Conservation (phyloP, 1,140 invertebrate genomes). For the Metaphire vulgaris region DNA sequence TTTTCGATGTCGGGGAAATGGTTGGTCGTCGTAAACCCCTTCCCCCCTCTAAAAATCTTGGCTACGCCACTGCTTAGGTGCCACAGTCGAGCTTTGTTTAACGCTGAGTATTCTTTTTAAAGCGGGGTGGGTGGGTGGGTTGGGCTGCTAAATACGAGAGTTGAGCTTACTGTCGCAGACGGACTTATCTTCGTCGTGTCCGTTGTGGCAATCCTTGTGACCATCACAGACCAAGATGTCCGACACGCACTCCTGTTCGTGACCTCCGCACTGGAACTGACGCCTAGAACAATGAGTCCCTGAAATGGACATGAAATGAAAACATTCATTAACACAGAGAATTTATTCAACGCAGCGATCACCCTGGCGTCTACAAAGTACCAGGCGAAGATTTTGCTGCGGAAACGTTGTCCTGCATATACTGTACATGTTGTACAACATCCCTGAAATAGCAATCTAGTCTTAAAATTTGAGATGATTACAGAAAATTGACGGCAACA, state of each 20-base stretch:
- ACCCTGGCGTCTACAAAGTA: background rate
- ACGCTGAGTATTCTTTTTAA: no score
- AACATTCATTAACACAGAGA: background rate
- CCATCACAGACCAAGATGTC: conserved; percentile 2
- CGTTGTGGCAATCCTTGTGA: background rate
- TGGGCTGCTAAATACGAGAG: no score
- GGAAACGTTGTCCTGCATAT: background rate
- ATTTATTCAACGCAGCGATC: no score
- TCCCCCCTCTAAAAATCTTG: no score
- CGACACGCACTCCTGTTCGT: background rate
- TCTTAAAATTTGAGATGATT: no score
- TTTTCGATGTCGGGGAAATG: no score
- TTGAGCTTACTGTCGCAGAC: conserved; percentile 17
- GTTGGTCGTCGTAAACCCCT: no score
- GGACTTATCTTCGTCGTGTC: conserved; percentile 3
- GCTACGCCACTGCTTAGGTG: no score
- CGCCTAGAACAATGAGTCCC: background rate
- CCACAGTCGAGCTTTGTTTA: no score
- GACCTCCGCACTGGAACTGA: conserved; percentile 6
- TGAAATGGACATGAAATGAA: background rate
- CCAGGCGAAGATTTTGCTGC: background rate
- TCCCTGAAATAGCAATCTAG: no score
- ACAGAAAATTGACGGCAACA: no score
- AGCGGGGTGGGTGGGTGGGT: no score
- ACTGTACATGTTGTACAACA: background rate